Percentiles rank a stretch among this genome's conserved stretches.
Conservation (phyloP, 2,797 vertebrate genomes). For the Ptychobarbus kaznakovi region DNA sequence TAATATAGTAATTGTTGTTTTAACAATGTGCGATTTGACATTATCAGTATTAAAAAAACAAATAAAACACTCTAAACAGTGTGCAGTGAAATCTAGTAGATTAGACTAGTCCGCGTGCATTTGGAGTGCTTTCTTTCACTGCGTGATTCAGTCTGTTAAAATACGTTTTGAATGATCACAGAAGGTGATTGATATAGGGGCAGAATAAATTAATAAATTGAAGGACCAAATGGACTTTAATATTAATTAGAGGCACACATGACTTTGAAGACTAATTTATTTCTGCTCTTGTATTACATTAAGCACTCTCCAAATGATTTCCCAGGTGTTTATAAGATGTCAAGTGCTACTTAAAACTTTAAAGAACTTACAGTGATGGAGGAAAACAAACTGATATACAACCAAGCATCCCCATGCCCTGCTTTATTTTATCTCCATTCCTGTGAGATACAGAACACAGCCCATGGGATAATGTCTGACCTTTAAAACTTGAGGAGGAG, state of each 20-base stretch:
- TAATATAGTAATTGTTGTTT: too few species aligned
- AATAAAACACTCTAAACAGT: too few species aligned
- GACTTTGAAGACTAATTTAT: slow-evolving; percentile 22
- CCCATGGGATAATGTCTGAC: slow-evolving; percentile 44
- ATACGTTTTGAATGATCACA: too few species aligned
- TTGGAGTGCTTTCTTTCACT: too few species aligned
- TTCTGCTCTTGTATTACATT: slow-evolving; percentile 34
- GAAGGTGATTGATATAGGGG: too few species aligned
- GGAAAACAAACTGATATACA: background rate
- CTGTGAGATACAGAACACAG: slow-evolving; percentile 17
- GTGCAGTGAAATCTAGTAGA: too few species aligned
- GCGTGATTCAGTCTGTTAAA: too few species aligned
- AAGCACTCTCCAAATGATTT: background rate
- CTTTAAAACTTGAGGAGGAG: slow-evolving; percentile 38
- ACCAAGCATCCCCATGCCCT: background rate
- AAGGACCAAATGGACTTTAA: slow-evolving; percentile 15
- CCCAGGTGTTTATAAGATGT: slow-evolving; percentile 12
- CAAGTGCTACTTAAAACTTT: slow-evolving; percentile 18
- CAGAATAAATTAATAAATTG: too few species aligned
- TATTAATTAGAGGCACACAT: slow-evolving; percentile 28
- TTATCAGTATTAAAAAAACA: too few species aligned
- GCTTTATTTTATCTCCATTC: slow-evolving; percentile 28
- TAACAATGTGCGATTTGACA: too few species aligned
- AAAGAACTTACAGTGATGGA: background rate
- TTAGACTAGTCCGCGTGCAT: too few species aligned